phyloP scores from a whole-genome alignment of 2,113 vertebrate species.

The Prinia subflava region DNA sequence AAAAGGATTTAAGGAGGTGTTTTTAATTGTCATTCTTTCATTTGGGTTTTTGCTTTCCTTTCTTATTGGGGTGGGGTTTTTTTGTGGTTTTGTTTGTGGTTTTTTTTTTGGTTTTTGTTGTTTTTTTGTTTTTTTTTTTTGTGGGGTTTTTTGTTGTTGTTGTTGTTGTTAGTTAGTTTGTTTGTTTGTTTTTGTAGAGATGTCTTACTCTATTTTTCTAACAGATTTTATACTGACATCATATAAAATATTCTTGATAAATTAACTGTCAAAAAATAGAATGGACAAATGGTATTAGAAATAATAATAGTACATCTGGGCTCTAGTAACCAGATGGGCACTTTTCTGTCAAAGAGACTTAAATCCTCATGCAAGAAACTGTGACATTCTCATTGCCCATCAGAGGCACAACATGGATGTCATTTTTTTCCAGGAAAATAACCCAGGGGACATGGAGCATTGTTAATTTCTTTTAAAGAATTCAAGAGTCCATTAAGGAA shows the following conservation, averaged over 20 bases:
- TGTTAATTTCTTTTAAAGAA: background rate
- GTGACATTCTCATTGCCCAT: background rate
- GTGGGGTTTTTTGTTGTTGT: background rate
- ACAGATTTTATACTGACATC: background rate
- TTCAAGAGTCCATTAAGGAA: background rate
- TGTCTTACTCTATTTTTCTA: background rate
- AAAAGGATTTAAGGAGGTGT: background rate
- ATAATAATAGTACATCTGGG: background rate
- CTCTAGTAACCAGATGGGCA: background rate
- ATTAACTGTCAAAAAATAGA: background rate
- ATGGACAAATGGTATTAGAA: background rate
- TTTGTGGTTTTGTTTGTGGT: rapidly evolving
- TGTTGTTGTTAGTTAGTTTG: too few relatives aligned
- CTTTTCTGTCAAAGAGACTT: background rate
- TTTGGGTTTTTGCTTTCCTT: background rate
- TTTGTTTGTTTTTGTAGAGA: rapidly evolving
- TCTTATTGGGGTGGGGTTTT: background rate
- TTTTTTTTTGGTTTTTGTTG: background rate
- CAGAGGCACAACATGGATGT: background rate
- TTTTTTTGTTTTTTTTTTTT: too few relatives aligned
- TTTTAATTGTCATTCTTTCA: background rate
- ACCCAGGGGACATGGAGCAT: background rate
- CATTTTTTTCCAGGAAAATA: background rate
- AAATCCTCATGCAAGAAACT: background rate
- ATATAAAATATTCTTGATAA: background rate